Percentiles rank a stretch among this genome's conserved stretches.
phyloP scores from a whole-genome alignment of 2,797 vertebrate genomes.

The Hafferia zeledoni region DNA sequence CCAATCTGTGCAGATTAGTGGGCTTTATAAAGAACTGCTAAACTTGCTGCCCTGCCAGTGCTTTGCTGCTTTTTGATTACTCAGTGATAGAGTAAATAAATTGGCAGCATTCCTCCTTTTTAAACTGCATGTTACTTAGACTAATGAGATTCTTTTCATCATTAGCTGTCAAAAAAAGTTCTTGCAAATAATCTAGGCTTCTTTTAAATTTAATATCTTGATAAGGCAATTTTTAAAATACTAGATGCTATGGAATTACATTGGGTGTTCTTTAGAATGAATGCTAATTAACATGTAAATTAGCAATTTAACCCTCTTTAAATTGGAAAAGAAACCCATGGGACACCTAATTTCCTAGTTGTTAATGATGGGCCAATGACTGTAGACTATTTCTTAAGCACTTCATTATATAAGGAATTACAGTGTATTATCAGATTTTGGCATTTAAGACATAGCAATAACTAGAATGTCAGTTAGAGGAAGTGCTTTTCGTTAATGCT shows the following conservation, averaged over 20 bases:
- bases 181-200: conserved; percentile 28
- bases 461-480: neutral
- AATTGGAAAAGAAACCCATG: conserved; percentile 36
- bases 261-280: conserved; percentile 58
- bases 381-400: conserved; percentile 58
- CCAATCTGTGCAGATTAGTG: conserved; percentile 14
- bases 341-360: conserved; percentile 72
- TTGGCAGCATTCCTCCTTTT: conserved; percentile 31
- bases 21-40: conserved; percentile 24
- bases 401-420: conserved; percentile 63
- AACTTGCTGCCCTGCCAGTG: neutral
- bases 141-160: conserved; percentile 66
- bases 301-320: conserved; percentile 71
- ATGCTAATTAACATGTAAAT: conserved; percentile 75
- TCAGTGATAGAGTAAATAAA: conserved; percentile 52
- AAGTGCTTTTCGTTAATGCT: conserved; percentile 26
- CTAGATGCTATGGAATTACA: conserved; percentile 62
- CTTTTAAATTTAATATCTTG: conserved; percentile 62
- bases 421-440: conserved; percentile 42
- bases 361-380: conserved; percentile 50
- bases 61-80: conserved; percentile 29
- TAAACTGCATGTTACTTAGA: conserved; percentile 39
- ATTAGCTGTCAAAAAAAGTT: conserved; percentile 35
- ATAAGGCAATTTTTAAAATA: conserved; percentile 68
- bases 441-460: conserved; percentile 40